These are phyloP conservation scores for Bombylius major DNA, from an alignment of 2,888 invertebrate genomes.

Conservation along the genomic window DNA sequence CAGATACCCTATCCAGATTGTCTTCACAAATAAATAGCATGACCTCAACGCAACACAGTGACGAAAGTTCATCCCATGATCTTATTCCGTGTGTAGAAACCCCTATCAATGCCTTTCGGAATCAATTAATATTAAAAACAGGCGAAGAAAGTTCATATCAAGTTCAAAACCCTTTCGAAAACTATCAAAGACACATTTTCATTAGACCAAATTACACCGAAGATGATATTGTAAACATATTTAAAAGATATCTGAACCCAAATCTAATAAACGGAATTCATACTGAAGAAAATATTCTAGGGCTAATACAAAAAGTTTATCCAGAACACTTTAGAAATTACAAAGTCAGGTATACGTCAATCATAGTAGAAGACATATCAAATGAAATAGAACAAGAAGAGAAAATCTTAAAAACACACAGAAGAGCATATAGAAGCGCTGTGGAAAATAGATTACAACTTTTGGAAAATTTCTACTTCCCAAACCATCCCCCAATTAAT, in stretches of 20 bases:
- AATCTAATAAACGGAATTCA: slow-evolving; percentile 1
- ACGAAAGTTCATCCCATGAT: slow-evolving; percentile 5
- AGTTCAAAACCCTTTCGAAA: slow-evolving; percentile 1
- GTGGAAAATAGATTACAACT: neutral
- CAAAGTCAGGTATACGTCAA: no score
- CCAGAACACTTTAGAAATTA: no score
- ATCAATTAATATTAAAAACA: slow-evolving; percentile 5
- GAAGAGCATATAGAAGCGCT: neutral
- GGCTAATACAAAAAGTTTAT: no score
- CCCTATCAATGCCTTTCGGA: slow-evolving; percentile 13
- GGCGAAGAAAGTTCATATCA: neutral
- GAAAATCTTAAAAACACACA: neutral
- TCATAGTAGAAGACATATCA: neutral
- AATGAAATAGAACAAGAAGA: slow-evolving; percentile 1
- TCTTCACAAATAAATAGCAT: no score
- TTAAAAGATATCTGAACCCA: no score
- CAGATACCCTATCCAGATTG: no score
- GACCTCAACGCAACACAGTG: slow-evolving; percentile 6
- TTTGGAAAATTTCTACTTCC: neutral
- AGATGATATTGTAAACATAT: neutral
- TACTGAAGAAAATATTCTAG: neutral
- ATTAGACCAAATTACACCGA: neutral
- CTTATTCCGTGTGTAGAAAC: slow-evolving; percentile 5
- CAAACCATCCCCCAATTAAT: no score
- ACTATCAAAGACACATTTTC: neutral